These are phyloP conservation scores for Habropoda laboriosa DNA, from an alignment of 1,140 invertebrate species.

Conservation along the genomic window DNA sequence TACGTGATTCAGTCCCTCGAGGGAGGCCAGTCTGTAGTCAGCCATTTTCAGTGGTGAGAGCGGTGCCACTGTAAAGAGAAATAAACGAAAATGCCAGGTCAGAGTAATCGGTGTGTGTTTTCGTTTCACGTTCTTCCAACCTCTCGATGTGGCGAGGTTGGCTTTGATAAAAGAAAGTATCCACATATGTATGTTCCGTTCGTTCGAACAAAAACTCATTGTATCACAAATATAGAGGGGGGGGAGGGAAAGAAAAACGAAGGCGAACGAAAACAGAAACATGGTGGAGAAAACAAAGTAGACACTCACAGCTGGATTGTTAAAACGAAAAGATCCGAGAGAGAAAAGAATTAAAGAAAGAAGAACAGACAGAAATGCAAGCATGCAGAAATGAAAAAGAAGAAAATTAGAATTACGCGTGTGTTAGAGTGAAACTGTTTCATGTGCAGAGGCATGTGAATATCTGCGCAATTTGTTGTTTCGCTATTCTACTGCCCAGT, in stretches of 20 bases:
- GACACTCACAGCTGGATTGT: constrained; percentile 1
- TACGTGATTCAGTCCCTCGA: constrained; percentile 82
- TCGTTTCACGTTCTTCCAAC: constrained; percentile 5
- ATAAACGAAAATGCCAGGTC: constrained; percentile 55
- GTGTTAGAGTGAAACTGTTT: constrained; percentile 68
- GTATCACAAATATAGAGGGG: background rate
- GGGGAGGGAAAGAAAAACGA: background rate
- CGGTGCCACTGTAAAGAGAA: constrained; percentile 85
- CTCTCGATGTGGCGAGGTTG: constrained; percentile 41
- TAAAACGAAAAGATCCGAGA: constrained; percentile 20
- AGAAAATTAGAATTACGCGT: constrained; percentile 68
- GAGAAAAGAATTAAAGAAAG: constrained; percentile 8
- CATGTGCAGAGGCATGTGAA: constrained; percentile 73
- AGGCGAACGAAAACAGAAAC: no score
- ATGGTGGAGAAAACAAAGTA: background rate
- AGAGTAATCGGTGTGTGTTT: constrained; percentile 27
- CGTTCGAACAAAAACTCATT: constrained; percentile 18
- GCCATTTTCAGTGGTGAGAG: constrained; percentile 87
- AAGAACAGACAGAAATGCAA: constrained; percentile 55
- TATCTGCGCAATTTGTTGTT: constrained; percentile 58
- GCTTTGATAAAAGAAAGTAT: constrained; percentile 31
- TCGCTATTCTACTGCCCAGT: constrained; percentile 69
- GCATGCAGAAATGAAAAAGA: constrained; percentile 74
- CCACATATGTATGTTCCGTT: constrained; percentile 33
- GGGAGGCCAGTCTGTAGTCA: constrained; percentile 83